A percentile compares a stretch with the other conserved stretches of the same genome.
phyloP scores from a whole-genome alignment of 1,140 invertebrate species.

The Pararge aegeria region DNA sequence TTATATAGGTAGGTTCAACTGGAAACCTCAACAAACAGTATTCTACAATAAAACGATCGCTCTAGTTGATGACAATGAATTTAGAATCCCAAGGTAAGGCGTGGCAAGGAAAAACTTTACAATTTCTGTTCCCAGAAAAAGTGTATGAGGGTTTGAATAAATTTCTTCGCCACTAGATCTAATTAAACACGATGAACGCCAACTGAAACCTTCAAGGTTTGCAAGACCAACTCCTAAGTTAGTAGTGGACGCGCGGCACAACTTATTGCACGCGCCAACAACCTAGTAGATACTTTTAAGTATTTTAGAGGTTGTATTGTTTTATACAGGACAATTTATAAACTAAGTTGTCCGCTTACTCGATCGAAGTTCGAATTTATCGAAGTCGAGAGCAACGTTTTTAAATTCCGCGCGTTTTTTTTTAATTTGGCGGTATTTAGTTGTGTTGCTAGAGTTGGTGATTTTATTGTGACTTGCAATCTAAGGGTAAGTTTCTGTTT shows the following conservation, averaged over 20 bases:
- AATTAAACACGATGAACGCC: slow-evolving; percentile 15
- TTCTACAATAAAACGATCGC: background rate
- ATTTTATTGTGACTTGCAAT: slow-evolving; percentile 34
- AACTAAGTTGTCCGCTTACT: slow-evolving; percentile 24
- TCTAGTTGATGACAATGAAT: background rate
- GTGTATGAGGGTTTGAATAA: slow-evolving; percentile 8
- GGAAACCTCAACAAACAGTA: background rate
- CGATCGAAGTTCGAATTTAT: slow-evolving; percentile 24
- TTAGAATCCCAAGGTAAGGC: background rate
- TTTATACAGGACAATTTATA: slow-evolving; percentile 27
- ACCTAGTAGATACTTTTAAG: slow-evolving; percentile 40
- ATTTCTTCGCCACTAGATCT: slow-evolving; percentile 15
- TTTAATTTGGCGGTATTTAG: slow-evolving; percentile 57
- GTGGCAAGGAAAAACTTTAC: background rate
- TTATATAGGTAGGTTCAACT: no score
- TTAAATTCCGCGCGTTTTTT: slow-evolving; percentile 56
- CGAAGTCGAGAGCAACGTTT: slow-evolving; percentile 20
- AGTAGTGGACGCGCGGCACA: slow-evolving; percentile 51
- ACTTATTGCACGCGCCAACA: slow-evolving; percentile 57
- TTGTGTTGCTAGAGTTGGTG: slow-evolving; percentile 42
- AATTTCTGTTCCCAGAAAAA: background rate
- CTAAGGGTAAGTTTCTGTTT: slow-evolving; percentile 43
- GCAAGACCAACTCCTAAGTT: slow-evolving; percentile 33
- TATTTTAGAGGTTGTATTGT: slow-evolving; percentile 61
- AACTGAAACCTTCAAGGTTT: slow-evolving; percentile 60